Conservation (phyloP, 2,888 invertebrate genomes). For the Heteromyza rotundicornis region DNA sequence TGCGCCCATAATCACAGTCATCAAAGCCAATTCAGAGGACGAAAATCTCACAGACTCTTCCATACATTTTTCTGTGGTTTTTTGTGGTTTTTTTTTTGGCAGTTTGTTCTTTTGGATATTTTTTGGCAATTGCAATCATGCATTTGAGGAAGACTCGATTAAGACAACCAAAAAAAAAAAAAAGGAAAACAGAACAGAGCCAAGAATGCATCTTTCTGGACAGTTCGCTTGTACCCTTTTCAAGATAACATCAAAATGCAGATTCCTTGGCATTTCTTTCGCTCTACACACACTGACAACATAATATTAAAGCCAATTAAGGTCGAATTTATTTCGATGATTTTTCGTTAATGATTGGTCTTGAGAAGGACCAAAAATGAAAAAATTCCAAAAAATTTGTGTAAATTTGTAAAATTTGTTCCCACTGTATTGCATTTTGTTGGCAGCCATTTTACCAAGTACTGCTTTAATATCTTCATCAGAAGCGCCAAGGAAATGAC, state of each 20-base stretch:
- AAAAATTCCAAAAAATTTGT: too few relatives aligned
- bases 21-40: background rate
- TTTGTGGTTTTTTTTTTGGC: background rate
- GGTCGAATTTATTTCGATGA: conserved; percentile 48
- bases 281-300: conserved; percentile 42
- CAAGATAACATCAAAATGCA: background rate
- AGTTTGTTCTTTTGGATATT: background rate
- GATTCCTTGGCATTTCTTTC: background rate
- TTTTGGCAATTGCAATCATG: background rate
- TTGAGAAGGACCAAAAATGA: background rate
- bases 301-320: conserved; percentile 54
- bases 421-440: too few relatives aligned
- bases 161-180: too few relatives aligned
- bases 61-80: background rate
- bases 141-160: too few relatives aligned
- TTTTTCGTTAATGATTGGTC: background rate
- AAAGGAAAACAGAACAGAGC: too few relatives aligned
- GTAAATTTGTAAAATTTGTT: too few relatives aligned
- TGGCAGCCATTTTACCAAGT: background rate
- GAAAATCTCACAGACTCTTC: background rate
- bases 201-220: too few relatives aligned
- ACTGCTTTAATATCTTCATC: background rate
- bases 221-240: background rate
- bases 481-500: too few relatives aligned
- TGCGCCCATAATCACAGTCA: background rate